Base-by-base conservation (phyloP, 2,888 invertebrate genomes). In the Charanyca ferruginea region DNA sequence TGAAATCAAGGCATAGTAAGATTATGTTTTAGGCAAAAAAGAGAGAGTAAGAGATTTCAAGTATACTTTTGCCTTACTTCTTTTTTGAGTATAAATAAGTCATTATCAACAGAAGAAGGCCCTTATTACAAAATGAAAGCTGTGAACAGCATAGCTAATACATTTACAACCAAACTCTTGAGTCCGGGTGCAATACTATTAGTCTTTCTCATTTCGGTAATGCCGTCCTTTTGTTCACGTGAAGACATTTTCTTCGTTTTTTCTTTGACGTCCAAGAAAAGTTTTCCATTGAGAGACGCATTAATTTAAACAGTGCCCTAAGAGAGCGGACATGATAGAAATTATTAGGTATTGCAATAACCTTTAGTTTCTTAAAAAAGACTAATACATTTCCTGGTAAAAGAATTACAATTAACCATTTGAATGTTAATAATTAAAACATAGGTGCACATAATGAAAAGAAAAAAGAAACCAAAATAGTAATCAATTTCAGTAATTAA, bases 161-260 rank as follows among this genome's bases (percentile, higher is more conserved):
- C 42, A 59, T 64, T 71, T 41, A 61, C 32, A 20, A 20, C n/a
- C 48, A 57, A 47, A 28, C 35, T 52, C 9, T 22, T 57, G 48
- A 57, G 53, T 28, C 55, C 48, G 62, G 45, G 32, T 72, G 67
- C 63, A 66, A 78, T 78, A 23, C 64, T 74, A 64, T 60, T 62
- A 68, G 60, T 64, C 22, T 35, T 25, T 45, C 62, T 41, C 64
- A 77, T 74, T 79, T 66, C 68, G 51, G 64, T 66, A 81, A 77
- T 79, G 66, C 60, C 41, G 20, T 11, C 52, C 60, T 62, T 76
- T 80, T 77, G 76, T 81, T 54, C 42, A 38, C 45, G 57, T 38
- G 48, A 13, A 18, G 63, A 60, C 55, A 32, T 64, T 73, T 69
- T 66, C 71, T 52, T 59, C 52, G 41, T 51, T 67, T 48, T 76